A percentile compares a stretch with the other conserved stretches of the same genome.
phyloP scores from a whole-genome alignment of 2,113 vertebrate genomes.

The Cochlearius cochlearius region DNA sequence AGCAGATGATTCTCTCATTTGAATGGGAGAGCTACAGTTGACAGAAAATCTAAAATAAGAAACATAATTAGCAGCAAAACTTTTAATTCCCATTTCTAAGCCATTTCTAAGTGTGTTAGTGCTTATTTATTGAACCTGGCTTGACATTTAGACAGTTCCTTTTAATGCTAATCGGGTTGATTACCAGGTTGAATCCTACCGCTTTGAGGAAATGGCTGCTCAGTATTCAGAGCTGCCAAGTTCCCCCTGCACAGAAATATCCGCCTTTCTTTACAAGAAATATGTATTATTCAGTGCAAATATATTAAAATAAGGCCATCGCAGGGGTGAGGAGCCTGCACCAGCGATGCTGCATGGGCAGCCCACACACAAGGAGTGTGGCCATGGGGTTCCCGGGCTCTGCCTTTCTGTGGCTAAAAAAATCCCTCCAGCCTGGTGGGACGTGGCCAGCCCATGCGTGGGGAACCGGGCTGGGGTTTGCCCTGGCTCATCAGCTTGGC shows the following conservation, averaged over 20 bases:
- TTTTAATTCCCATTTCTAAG: constrained; percentile 36
- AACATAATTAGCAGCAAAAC: constrained; percentile 32
- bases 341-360: background rate
- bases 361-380: rapidly evolving
- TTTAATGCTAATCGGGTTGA: constrained; percentile 29
- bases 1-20: background rate
- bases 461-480: background rate
- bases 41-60: constrained; percentile 34
- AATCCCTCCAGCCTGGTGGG: rapidly evolving
- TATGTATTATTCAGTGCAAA: background rate
- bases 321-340: background rate
- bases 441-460: rapidly evolving
- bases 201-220: constrained; percentile 6
- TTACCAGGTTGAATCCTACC: background rate
- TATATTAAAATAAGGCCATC: background rate
- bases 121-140: background rate
- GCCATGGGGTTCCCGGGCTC: rapidly evolving
- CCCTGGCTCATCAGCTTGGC: background rate
- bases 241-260: background rate
- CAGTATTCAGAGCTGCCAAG: background rate
- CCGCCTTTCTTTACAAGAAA: background rate
- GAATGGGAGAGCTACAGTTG: constrained; percentile 5
- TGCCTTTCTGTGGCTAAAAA: background rate
- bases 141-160: constrained; percentile 3
- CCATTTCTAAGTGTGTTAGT: background rate